Percentiles rank a stretch among this genome's conserved stretches.
phyloP scores from a whole-genome alignment of 1,140 invertebrate genomes.

The Callitettix versicolor region DNA sequence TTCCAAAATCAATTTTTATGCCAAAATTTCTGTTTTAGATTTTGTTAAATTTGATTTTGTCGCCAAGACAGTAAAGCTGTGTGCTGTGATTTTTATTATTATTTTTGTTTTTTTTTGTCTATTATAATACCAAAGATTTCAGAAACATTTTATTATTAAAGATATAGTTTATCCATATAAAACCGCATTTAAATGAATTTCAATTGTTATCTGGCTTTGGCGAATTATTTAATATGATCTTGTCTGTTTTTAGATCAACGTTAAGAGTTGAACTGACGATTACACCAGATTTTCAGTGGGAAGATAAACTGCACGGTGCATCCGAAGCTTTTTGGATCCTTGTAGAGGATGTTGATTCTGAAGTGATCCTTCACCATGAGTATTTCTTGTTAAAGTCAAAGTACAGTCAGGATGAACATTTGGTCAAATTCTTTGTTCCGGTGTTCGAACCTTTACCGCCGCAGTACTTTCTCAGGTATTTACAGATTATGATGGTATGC shows the following conservation, averaged over 20 bases:
- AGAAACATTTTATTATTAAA: no score
- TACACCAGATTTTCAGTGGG: slow-evolving; percentile 99
- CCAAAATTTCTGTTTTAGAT: no score
- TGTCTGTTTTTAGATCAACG: slow-evolving; percentile 53
- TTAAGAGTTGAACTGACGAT: slow-evolving; percentile 92
- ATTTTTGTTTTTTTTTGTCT: no score
- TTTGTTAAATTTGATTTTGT: no score
- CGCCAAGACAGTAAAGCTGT: no score
- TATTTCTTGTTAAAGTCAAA: slow-evolving; percentile 94
- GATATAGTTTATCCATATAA: no score
- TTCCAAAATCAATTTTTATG: no score
- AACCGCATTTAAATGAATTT: no score
- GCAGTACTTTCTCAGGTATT: slow-evolving; percentile 87
- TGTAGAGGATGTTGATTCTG: slow-evolving; percentile 96
- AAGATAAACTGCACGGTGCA: slow-evolving; percentile 90
- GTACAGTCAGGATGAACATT: slow-evolving; percentile 88
- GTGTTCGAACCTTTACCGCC: slow-evolving; percentile 97
- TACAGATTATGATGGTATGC: no score
- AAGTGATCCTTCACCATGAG: slow-evolving; percentile 93
- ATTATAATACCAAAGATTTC: no score
- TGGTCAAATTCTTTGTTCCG: slow-evolving; percentile 96
- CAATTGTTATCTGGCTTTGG: no score
- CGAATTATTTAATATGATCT: not conserved
- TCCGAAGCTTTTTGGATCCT: slow-evolving; percentile 99
- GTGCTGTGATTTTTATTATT: no score